phyloP scores from a whole-genome alignment of 2,888 invertebrate species.

The Carpatolechia fugitivella region DNA sequence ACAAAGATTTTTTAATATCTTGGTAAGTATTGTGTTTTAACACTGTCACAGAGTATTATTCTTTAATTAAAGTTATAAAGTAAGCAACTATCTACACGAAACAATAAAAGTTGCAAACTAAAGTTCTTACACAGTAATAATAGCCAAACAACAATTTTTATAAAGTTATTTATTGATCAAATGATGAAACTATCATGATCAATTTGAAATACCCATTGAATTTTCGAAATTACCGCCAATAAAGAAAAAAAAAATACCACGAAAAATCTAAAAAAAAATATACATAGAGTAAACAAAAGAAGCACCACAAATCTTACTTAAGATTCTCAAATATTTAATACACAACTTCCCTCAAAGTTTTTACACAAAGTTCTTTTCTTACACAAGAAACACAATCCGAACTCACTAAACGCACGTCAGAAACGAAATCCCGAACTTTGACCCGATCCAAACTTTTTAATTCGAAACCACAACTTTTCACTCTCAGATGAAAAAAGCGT shows the following conservation, averaged over 20 bases:
- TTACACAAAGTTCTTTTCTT: background rate
- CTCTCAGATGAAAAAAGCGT: background rate
- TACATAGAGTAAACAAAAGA: background rate
- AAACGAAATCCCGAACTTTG: background rate
- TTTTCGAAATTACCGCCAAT: no score
- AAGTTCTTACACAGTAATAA: no score
- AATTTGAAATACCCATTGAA: no score
- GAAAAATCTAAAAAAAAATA: background rate
- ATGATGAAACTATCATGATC: no score
- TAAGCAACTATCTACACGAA: background rate
- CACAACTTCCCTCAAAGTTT: background rate
- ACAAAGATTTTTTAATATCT: no score
- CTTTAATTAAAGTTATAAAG: no score
- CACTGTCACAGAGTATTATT: no score
- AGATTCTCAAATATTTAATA: background rate
- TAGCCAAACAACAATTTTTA: no score
- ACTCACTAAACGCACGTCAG: background rate
- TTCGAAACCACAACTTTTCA: constrained; percentile 2
- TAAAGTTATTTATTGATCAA: no score
- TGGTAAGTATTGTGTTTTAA: no score
- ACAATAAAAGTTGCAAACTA: no score
- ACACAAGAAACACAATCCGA: background rate
- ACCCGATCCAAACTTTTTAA: background rate
- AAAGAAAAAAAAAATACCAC: no score
- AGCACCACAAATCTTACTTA: background rate